A percentile compares a stretch with the other conserved stretches of the same genome.
phyloP scores from a whole-genome alignment of 2,888 invertebrate genomes.

The Patella caerulea region DNA sequence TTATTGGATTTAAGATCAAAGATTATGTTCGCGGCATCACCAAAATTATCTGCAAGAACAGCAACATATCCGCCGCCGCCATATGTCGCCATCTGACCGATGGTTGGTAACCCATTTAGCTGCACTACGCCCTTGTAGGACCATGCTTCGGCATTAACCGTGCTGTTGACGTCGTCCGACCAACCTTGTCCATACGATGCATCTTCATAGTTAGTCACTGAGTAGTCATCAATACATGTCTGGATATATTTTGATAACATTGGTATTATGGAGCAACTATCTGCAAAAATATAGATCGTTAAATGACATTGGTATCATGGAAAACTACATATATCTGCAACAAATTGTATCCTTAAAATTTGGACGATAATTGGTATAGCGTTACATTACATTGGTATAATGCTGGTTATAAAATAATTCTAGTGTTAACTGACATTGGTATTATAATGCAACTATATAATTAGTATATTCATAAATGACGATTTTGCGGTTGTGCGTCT shows the following conservation, averaged over 20 bases:
- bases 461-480: too few species aligned
- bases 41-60: slow-evolving; percentile 45
- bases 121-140: slow-evolving; percentile 56
- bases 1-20: slow-evolving; percentile 33
- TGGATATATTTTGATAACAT: slow-evolving; percentile 35
- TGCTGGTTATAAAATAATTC: too few species aligned
- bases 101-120: slow-evolving; percentile 66
- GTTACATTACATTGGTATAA: too few species aligned
- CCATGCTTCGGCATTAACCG: slow-evolving; percentile 5
- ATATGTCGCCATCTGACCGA: slow-evolving; percentile 67
- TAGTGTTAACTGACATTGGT: too few species aligned
- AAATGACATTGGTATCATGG: not conserved
- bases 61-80: slow-evolving; percentile 72
- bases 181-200: slow-evolving; percentile 33
- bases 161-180: slow-evolving; percentile 25
- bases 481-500: too few species aligned
- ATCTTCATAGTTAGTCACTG: slow-evolving; percentile 32
- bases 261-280: slow-evolving; percentile 24
- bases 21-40: slow-evolving; percentile 17
- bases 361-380: too few species aligned
- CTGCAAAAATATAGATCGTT: slow-evolving; percentile 23
- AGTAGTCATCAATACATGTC: slow-evolving; percentile 37
- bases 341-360: too few species aligned
- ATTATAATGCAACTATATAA: too few species aligned
- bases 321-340: not conserved